phyloP scores from a whole-genome alignment of 2,888 invertebrate species.

The Ctena decussata region DNA sequence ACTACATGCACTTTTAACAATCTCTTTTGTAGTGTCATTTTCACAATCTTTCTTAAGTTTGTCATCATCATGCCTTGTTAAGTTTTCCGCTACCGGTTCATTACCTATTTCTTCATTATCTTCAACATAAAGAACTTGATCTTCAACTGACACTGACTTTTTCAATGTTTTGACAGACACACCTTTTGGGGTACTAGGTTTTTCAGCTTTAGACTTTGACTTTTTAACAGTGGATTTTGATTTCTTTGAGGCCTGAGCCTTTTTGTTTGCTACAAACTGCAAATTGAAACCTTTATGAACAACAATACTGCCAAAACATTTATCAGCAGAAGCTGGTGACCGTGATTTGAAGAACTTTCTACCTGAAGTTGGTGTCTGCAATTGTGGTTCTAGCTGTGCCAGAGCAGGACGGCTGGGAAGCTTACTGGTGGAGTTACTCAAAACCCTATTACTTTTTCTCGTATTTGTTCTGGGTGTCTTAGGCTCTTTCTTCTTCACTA shows the following conservation, averaged over 20 bases:
- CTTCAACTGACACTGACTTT: too few species aligned
- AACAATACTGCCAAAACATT: constrained; percentile 62
- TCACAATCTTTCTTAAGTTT: not conserved
- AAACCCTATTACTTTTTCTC: not conserved
- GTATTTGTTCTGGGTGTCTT: constrained; percentile 26
- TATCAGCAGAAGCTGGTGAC: constrained; percentile 69
- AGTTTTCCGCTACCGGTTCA: not conserved
- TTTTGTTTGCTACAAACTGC: constrained; percentile 71
- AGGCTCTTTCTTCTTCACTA: not conserved
- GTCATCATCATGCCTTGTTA: too few species aligned
- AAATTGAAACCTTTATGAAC: constrained; percentile 76
- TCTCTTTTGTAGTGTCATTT: not conserved
- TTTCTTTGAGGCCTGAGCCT: not conserved
- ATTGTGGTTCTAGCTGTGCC: not conserved
- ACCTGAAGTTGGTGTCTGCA: constrained; percentile 42
- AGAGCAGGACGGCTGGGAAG: not conserved
- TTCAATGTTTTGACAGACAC: not conserved
- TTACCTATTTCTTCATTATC: not conserved
- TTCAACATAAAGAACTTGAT: too few species aligned
- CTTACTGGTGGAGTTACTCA: constrained; percentile 29
- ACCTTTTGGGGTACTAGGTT: not conserved
- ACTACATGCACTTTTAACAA: too few species aligned
- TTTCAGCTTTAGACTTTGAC: not conserved
- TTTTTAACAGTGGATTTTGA: constrained; percentile 29
- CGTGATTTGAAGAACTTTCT: constrained; percentile 77